These are phyloP conservation scores for Nasua narica DNA, from an alignment of 2,797 vertebrate species.

Conservation along the genomic window DNA sequence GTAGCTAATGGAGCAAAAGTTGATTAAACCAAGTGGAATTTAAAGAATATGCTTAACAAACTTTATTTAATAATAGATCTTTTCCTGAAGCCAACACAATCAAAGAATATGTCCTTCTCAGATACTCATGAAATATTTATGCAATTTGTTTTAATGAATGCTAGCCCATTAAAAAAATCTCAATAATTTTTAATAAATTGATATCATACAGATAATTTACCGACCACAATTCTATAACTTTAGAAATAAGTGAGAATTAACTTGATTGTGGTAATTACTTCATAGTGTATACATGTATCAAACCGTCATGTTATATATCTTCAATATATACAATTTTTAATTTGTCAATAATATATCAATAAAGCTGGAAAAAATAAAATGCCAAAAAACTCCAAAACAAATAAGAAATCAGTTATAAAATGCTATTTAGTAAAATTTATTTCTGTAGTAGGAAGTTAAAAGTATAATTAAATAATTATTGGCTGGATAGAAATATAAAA, in stretches of 20 bases:
- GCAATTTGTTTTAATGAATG: neutral
- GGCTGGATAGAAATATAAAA: neutral
- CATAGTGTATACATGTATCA: neutral
- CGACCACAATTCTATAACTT: neutral
- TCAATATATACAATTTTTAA: neutral
- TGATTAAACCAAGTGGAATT: neutral
- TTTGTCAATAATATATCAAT: neutral
- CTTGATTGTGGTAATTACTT: neutral
- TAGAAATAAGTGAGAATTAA: neutral
- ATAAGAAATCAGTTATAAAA: neutral
- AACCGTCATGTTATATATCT: neutral
- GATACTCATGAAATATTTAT: neutral
- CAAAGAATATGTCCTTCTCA: neutral
- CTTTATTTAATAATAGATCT: neutral
- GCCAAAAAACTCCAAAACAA: neutral
- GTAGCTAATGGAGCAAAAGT: neutral
- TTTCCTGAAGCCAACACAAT: neutral
- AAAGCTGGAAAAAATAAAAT: neutral
- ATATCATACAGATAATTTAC: neutral
- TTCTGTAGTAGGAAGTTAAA: neutral
- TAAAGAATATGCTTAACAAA: neutral
- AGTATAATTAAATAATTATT: neutral
- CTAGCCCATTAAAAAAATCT: neutral
- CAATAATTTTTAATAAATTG: neutral
- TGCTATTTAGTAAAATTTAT: neutral